Percentiles rank a stretch among this genome's conserved stretches.
Conservation (phyloP, 2,888 invertebrate genomes). For the Ophion ventricosus region DNA sequence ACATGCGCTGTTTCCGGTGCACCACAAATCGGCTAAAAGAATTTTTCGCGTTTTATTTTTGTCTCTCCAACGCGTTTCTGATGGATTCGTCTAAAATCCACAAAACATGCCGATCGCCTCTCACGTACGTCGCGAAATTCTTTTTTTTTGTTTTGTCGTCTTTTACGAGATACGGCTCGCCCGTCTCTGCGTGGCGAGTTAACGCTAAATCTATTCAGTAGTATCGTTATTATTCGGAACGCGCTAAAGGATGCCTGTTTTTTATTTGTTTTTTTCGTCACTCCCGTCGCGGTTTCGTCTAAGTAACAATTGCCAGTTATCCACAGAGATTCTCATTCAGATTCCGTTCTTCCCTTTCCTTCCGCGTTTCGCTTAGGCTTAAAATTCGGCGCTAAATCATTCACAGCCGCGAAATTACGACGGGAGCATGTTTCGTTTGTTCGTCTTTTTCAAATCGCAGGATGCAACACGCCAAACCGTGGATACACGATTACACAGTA, state of each 20-base stretch:
- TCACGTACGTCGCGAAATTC: slow-evolving; percentile 9
- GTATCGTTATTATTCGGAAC: slow-evolving; percentile 49
- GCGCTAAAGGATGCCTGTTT: slow-evolving; percentile 24
- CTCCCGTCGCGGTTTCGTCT: slow-evolving; percentile 19
- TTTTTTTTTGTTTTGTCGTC: not conserved
- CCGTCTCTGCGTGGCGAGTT: slow-evolving; percentile 21
- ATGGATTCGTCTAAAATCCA: slow-evolving; percentile 2
- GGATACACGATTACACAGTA: slow-evolving; percentile 15
- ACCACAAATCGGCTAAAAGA: slow-evolving; percentile 18
- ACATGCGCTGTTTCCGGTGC: slow-evolving; percentile 24
- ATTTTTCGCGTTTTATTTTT: not conserved
- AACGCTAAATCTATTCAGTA: slow-evolving; percentile 43
- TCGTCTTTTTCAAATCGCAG: slow-evolving; percentile 12
- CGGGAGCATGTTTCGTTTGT: slow-evolving; percentile 15
- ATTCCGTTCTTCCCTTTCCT: not conserved
- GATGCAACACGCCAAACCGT: slow-evolving; percentile 14
- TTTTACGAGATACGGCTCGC: slow-evolving; percentile 22
- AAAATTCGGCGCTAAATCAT: slow-evolving; percentile 31
- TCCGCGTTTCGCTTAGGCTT: not conserved
- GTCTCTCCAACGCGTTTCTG: not conserved
- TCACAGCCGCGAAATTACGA: slow-evolving; percentile 51
- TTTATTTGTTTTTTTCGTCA: slow-evolving; percentile 1
- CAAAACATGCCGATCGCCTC: slow-evolving; percentile 3
- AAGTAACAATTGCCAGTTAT: slow-evolving; percentile 60
- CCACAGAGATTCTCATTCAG: not conserved